Evolutionary conservation across 2,797 vertebrate genomes (phyloP).

Genomic region (Amblyopsis hoosieri): DNA sequence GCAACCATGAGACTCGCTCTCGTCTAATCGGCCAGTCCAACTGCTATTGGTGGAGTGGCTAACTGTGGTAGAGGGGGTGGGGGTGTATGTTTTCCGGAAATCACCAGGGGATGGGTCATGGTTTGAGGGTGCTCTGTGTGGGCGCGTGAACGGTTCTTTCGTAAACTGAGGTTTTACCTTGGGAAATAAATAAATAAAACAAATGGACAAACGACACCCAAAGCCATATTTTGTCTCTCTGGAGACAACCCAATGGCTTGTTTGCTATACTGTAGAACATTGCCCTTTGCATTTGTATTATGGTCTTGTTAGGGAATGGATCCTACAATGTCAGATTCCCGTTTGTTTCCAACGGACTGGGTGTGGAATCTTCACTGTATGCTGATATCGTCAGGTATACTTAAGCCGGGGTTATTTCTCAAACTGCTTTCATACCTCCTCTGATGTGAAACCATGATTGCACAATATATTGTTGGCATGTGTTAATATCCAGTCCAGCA

Average conservation of each 20-base stretch:
- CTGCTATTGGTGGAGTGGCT: slow-evolving; percentile 41
- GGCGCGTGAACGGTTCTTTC: not conserved
- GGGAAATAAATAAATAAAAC: slow-evolving; percentile 7
- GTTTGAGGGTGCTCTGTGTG: slow-evolving; percentile 18
- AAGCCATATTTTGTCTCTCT: slow-evolving; percentile 13
- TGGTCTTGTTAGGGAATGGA: slow-evolving; percentile 7
- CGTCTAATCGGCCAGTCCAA: slow-evolving; percentile 71
- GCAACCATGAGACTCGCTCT: slow-evolving; percentile 74
- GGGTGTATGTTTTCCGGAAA: slow-evolving; percentile 54
- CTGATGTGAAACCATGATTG: no score
- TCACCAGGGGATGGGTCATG: slow-evolving; percentile 21
- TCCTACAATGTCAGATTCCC: no score
- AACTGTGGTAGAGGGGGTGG: slow-evolving; percentile 13
- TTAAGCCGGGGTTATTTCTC: no score
- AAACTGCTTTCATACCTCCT: no score
- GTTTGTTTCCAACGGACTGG: no score
- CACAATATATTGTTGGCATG: no score
- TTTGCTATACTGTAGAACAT: slow-evolving; percentile 17
- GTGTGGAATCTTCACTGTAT: no score
- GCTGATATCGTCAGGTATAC: no score
- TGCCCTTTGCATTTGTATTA: slow-evolving; percentile 53
- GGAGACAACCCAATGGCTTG: slow-evolving; percentile 45
- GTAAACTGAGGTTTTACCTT: no score
- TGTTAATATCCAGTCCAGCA: no score
- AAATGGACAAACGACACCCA: not conserved